Conservation (phyloP, 2,113 vertebrate genomes). For the Notothenia coriiceps region DNA sequence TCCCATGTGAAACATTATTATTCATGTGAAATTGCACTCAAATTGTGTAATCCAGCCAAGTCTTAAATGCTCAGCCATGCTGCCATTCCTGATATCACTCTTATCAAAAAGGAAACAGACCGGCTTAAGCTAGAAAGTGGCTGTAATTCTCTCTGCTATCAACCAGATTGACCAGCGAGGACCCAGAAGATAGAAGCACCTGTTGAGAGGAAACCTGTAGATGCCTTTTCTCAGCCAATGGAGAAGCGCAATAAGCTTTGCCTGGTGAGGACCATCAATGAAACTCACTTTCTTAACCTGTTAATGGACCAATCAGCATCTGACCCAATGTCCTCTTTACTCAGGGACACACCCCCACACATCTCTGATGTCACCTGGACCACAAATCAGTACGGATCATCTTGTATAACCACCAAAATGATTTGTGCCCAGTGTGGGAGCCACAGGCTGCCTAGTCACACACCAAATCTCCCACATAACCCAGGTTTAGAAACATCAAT, state of each 20-base stretch:
- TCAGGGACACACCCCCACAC: neutral
- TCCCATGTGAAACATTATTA: constrained; percentile 2
- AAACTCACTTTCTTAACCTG: neutral
- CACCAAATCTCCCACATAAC: neutral
- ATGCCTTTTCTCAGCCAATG: constrained; percentile 3
- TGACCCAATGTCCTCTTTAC: neutral
- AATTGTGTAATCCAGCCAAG: neutral
- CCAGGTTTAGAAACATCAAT: neutral
- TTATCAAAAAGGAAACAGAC: constrained; percentile 14
- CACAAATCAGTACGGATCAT: constrained; percentile 30
- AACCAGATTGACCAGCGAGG: constrained; percentile 1
- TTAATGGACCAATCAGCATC: neutral
- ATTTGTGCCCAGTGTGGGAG: constrained; percentile 13
- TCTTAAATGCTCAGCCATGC: neutral
- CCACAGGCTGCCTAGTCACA: constrained; percentile 16
- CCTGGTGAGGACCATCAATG: neutral
- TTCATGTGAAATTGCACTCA: neutral
- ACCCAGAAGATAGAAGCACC: neutral
- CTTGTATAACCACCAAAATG: constrained; percentile 24
- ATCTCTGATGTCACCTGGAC: neutral
- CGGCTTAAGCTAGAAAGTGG: neutral
- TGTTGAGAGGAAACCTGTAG: neutral
- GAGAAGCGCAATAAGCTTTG: neutral
- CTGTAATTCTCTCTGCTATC: neutral
- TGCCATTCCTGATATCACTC: constrained; percentile 2